Evolutionary conservation across 2,113 vertebrate genomes (phyloP), one percentile per base, ranked within the genome.

Genomic region (Charina bottae): DNA sequence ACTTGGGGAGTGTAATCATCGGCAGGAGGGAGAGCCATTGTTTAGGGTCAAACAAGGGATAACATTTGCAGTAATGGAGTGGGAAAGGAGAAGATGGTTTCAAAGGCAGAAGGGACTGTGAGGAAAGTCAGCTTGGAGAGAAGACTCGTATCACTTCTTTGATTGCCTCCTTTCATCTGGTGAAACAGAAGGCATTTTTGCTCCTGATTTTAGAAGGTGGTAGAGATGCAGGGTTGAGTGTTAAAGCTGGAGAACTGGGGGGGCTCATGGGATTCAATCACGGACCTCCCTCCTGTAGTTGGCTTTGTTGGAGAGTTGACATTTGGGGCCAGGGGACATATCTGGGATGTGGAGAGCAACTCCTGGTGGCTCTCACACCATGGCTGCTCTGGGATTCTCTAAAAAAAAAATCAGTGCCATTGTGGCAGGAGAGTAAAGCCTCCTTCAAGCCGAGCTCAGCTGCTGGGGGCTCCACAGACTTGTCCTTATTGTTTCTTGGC

Each of bases 1-100:
- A 96, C 95, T 96, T 93, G 46, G 93, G 95, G 95, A 96, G 95
- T 59, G 94, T 96, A 93, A 94, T 95, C 93, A 0, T 89, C 46
- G 28, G 89, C 92, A 92, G 94, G 93, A 93, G 54, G 95, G 55
- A 33, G n/a, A 96, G 94, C 90, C 93, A 96, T 60, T 90, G 83
- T 90, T 62, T 90, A 33, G 90, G 90, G 90, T 62, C 78, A 59
- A 84, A 49, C 56, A 85, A 62, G 19, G 83, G 83, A 49, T 54
- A 85, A n/a, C 28, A 54, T 54, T 23, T 64, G 83, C 62, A n/a
- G 33, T 17, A 54, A 17, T 37, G n/a, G 49, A 1, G 55, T 33
- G 28, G 53, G 86, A 53, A 37, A 46, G 33, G 19, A 85, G 10
- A 46, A 62, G 54, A 37, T 0, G 3, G 33, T 78, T 37, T 37